These are phyloP conservation scores for Macheiramphus alcinus DNA, from an alignment of 2,113 vertebrate genomes.

Conservation along the genomic window DNA sequence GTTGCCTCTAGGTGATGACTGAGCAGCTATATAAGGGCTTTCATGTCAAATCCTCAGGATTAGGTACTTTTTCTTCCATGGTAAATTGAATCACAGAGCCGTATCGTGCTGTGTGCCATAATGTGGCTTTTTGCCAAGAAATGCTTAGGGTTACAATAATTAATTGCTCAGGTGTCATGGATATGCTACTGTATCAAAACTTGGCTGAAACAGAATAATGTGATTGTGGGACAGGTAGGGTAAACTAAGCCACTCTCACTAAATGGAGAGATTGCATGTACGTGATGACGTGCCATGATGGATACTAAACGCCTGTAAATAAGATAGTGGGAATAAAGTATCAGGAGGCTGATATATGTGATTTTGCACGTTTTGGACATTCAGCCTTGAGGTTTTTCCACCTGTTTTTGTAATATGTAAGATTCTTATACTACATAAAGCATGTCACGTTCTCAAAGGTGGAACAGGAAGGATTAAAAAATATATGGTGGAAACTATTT, in stretches of 20 bases:
- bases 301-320: neutral
- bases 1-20: conserved; percentile 13
- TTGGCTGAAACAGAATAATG: neutral
- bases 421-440: neutral
- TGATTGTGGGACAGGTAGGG: neutral
- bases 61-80: conserved; percentile 10
- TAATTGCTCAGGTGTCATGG: neutral
- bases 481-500: conserved; percentile 13
- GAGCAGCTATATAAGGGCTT: conserved; percentile 17
- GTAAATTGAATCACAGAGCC: conserved; percentile 5
- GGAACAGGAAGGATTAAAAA: conserved; percentile 28
- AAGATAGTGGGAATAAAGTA: neutral
- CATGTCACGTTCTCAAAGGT: neutral
- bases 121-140: conserved; percentile 26
- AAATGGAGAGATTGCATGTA: neutral
- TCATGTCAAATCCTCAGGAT: conserved; percentile 56
- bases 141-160: neutral
- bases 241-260: neutral
- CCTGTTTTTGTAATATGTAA: neutral
- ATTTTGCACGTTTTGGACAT: neutral
- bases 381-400: neutral
- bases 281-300: neutral
- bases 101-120: neutral
- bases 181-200: neutral
- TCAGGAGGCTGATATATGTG: neutral